Conservation (phyloP, 2,888 invertebrate genomes). For the Plebejus melissa region DNA sequence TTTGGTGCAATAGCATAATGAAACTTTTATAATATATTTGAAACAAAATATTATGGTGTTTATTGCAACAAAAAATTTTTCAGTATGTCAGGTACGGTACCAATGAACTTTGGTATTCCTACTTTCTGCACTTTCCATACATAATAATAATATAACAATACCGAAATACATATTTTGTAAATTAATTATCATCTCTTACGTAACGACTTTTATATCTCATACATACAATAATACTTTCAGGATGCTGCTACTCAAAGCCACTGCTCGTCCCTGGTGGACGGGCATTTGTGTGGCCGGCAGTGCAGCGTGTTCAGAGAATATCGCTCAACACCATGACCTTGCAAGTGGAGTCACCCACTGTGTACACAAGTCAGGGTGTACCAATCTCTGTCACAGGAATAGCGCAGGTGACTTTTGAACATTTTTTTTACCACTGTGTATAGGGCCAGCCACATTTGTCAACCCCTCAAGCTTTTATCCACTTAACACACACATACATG, state of each 20-base stretch:
- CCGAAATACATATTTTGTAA: too few relatives aligned
- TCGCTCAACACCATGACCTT: slow-evolving; percentile 98
- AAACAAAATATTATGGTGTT: too few relatives aligned
- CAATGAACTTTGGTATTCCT: neutral
- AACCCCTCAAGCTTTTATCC: too few relatives aligned
- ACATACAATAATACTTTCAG: slow-evolving; percentile 66
- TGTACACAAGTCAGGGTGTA: slow-evolving; percentile 97
- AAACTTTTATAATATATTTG: too few relatives aligned
- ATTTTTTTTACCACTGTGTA: neutral
- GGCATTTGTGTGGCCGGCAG: slow-evolving; percentile 97
- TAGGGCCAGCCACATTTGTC: too few relatives aligned
- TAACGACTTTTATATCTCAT: neutral
- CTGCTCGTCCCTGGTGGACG: slow-evolving; percentile 96
- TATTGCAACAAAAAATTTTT: too few relatives aligned
- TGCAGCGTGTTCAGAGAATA: slow-evolving; percentile 93
- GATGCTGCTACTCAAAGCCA: slow-evolving; percentile 97
- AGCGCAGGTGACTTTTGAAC: slow-evolving; percentile 86
- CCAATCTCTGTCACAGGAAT: slow-evolving; percentile 98
- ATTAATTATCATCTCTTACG: too few relatives aligned
- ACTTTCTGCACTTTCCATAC: too few relatives aligned
- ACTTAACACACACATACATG: too few relatives aligned
- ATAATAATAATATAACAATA: too few relatives aligned
- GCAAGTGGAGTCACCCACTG: slow-evolving; percentile 96
- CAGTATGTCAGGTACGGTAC: too few relatives aligned
- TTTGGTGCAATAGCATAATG: too few relatives aligned